Conservation (phyloP, 2,113 vertebrate species). For the Morone saxatilis region DNA sequence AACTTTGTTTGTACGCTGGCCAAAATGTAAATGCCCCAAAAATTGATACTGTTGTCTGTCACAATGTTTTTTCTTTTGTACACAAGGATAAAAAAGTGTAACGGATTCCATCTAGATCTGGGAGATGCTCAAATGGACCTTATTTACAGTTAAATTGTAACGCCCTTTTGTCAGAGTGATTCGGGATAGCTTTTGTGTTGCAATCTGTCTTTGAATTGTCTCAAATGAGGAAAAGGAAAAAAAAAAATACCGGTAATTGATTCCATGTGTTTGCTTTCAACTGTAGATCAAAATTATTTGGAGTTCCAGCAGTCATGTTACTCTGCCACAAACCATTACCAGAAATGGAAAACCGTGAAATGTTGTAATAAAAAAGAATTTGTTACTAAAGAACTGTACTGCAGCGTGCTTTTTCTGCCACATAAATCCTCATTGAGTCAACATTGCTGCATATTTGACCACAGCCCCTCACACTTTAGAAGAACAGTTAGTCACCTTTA, state of each 20-base stretch:
- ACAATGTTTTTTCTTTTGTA: conserved; percentile 65
- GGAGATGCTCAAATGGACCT: conserved; percentile 70
- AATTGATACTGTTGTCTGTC: conserved; percentile 65
- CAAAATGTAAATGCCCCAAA: conserved; percentile 84
- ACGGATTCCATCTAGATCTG: conserved; percentile 75
- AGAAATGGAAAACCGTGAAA: conserved; percentile 83
- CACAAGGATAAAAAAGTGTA: conserved; percentile 58
- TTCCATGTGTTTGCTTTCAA: conserved; percentile 74
- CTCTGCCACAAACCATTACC: conserved; percentile 83
- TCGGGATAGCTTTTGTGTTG: conserved; percentile 58
- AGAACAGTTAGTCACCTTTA: neutral
- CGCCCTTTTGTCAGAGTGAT: conserved; percentile 58
- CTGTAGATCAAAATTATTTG: conserved; percentile 69
- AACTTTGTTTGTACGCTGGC: conserved; percentile 93
- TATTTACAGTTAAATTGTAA: conserved; percentile 53
- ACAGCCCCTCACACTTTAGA: too few species aligned
- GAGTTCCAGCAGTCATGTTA: conserved; percentile 79
- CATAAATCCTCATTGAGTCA: neutral
- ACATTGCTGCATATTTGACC: too few species aligned
- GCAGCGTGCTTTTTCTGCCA: conserved; percentile 25
- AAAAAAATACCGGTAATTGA: conserved; percentile 51
- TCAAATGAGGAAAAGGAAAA: conserved; percentile 59
- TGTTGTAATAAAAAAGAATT: conserved; percentile 87
- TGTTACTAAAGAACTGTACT: conserved; percentile 78
- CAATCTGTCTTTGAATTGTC: conserved; percentile 66